Base-by-base conservation (phyloP, 1,140 invertebrate species). In the Vanessa atalanta region DNA sequence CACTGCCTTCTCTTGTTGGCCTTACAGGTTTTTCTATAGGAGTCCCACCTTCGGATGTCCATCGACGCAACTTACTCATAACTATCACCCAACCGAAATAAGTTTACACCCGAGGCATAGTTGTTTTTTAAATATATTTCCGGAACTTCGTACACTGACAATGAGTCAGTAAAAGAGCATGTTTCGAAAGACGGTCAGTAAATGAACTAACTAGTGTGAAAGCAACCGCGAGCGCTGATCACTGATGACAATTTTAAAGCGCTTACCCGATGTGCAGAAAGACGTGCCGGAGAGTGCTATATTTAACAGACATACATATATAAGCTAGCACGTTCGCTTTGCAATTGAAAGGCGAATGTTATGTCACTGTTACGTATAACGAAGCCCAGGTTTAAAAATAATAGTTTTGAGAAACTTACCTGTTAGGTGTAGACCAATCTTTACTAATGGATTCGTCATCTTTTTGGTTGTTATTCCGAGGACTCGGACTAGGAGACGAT, bases 41-140 rank as follows among this genome's bases (percentile, higher is more conserved):
- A 81, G 93, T 90, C 60, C 94, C 93, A 77, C 95, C 95, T 89
- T 95, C 94, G 65, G 95, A 95, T 78, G 93, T 93, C 83, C 95
- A 95, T 80, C 95, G 93, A 72, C 90, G 87, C 73, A 93, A 88
- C 69, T 82, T 93, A 87, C 87, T 93, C 88, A 90, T 92, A 77
- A 88, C 89, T 88, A 84, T 72, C 26, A 20, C 43, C 64, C 65
- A 79, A 84, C 73, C 83, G 78, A 73, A 79, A 77, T 57, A 63
- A 61, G 57, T 73, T 70, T 73, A 78, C 66, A 78, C 55, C 77
- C 76, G 74, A 77, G 77, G 71, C 88, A 91, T 90, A 76, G 75
- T 83, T 78, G 83, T 67, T 50, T 68, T 79, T 78, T 74, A 70
- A 79, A 60, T 53, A 70, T 50, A 60, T 82, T 84, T 73, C 31